These are phyloP conservation scores for Deilephila porcellus DNA, from an alignment of 2,888 invertebrate genomes.

Conservation along the genomic window DNA sequence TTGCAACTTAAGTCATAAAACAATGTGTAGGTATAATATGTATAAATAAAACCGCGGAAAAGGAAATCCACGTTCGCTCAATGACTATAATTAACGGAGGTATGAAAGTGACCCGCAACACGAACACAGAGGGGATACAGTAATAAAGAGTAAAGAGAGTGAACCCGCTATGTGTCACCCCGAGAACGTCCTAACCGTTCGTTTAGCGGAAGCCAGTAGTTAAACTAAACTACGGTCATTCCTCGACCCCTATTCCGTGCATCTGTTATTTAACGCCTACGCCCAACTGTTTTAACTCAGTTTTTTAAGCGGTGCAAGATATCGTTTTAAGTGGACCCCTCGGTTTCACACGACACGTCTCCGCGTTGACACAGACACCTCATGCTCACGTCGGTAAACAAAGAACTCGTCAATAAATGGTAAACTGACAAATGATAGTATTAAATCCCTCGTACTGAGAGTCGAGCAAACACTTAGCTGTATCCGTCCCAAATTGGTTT, in stretches of 20 bases:
- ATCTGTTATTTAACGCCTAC: slow-evolving; percentile 73
- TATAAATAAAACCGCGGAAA: background rate
- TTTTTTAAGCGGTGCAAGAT: slow-evolving; percentile 64
- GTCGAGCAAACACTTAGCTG: slow-evolving; percentile 5
- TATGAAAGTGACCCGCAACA: slow-evolving; percentile 17
- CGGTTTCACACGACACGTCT: slow-evolving; percentile 65
- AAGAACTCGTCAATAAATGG: slow-evolving; percentile 46
- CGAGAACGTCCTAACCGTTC: slow-evolving; percentile 51
- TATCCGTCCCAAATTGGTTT: slow-evolving; percentile 51
- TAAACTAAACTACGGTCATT: slow-evolving; percentile 79
- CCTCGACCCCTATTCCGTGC: slow-evolving; percentile 64
- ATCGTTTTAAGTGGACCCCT: slow-evolving; percentile 69
- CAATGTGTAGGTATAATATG: background rate
- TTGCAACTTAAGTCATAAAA: background rate
- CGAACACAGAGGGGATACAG: slow-evolving; percentile 17
- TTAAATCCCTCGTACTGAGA: slow-evolving; percentile 7
- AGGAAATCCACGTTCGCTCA: slow-evolving; percentile 7
- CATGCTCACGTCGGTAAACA: slow-evolving; percentile 62
- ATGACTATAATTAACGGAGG: slow-evolving; percentile 8
- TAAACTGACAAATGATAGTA: slow-evolving; percentile 14
- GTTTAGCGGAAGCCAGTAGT: slow-evolving; percentile 78
- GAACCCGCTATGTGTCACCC: slow-evolving; percentile 53
- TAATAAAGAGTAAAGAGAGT: slow-evolving; percentile 33
- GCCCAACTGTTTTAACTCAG: slow-evolving; percentile 61
- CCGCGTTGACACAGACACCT: slow-evolving; percentile 56